A percentile compares a stretch with the other conserved stretches of the same genome.
These are phyloP conservation scores for Myodes glareolus DNA, from an alignment of 2,113 vertebrate genomes.

Conservation along the genomic window DNA sequence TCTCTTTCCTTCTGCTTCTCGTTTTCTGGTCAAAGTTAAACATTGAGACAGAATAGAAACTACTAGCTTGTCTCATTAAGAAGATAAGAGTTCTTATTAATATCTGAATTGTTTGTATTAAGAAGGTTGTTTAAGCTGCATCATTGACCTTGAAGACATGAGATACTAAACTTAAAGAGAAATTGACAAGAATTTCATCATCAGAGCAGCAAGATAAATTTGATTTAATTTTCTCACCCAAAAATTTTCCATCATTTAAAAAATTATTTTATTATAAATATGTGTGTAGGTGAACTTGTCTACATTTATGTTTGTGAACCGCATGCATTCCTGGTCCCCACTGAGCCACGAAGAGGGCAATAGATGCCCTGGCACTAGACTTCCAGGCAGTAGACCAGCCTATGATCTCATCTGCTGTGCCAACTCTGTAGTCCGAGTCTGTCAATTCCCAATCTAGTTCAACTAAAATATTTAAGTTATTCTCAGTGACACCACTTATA, in stretches of 20 bases:
- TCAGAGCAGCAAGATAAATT: neutral
- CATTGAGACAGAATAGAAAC: neutral
- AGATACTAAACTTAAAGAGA: neutral
- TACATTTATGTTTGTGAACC: neutral
- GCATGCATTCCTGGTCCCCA: neutral
- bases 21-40: neutral
- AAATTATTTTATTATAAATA: neutral
- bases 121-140: neutral
- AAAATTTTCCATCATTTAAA: neutral
- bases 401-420: neutral
- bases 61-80: neutral
- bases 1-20: too few relatives aligned
- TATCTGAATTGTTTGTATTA: neutral
- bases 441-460: neutral
- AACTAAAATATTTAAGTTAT: neutral
- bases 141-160: neutral
- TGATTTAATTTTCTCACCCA: neutral
- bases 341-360: neutral
- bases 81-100: neutral
- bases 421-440: neutral
- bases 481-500: neutral
- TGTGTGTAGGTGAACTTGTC: neutral
- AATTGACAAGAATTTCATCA: conserved; percentile 1
- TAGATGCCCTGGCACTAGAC: too few relatives aligned
- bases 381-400: neutral